These are phyloP conservation scores for Glossophaga mutica DNA, from an alignment of 2,797 vertebrate genomes.

Conservation along the genomic window DNA sequence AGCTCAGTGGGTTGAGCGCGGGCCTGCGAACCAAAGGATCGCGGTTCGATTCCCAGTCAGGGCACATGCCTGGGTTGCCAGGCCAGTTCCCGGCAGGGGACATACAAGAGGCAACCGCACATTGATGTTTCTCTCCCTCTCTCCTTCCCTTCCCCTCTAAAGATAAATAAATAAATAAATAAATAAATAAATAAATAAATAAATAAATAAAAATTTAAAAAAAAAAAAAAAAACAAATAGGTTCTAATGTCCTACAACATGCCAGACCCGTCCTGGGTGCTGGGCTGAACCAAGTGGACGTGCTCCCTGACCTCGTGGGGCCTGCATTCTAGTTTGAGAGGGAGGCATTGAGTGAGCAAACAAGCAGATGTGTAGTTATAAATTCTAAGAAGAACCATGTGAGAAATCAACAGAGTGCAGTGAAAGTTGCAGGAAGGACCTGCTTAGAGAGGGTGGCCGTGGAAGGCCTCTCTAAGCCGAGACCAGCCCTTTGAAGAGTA, in stretches of 20 bases:
- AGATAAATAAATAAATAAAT: too few species aligned
- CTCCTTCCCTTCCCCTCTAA: too few species aligned
- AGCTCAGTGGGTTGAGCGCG: too few species aligned
- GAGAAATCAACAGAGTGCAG: neutral
- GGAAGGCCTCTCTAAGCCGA: neutral
- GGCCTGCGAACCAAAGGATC: too few species aligned
- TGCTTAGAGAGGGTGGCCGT: neutral
- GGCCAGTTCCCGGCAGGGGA: too few species aligned
- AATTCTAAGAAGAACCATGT: neutral
- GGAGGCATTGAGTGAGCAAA: neutral
- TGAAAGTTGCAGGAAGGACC: neutral
- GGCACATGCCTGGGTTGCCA: too few species aligned
- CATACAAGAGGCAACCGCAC: too few species aligned
- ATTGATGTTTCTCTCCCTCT: too few species aligned
- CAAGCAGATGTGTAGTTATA: neutral
- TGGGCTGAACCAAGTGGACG: neutral
- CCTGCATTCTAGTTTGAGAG: neutral
- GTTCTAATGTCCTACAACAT: neutral
- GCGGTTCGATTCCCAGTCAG: too few species aligned
- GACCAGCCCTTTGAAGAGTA: neutral
- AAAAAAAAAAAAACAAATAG: neutral
- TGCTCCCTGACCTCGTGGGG: neutral
- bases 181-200: too few species aligned
- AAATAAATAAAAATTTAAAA: too few species aligned
- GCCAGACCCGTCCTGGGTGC: neutral